Conservation (phyloP, 2,888 invertebrate species). For the Pristionchus mayeri region DNA sequence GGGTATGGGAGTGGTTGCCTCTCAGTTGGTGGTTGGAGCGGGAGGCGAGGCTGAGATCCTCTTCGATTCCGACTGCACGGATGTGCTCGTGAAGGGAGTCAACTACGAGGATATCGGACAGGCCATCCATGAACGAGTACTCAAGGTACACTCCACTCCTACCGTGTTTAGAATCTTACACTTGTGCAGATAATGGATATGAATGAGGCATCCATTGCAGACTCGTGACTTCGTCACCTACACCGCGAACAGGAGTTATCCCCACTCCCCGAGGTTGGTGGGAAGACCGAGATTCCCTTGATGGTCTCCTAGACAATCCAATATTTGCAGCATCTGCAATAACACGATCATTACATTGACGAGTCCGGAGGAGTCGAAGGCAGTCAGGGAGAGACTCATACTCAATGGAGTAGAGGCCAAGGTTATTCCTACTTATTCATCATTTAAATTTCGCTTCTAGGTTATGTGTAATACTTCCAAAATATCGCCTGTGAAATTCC, state of each 20-base stretch:
- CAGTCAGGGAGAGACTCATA: not conserved
- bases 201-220: not conserved
- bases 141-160: not conserved
- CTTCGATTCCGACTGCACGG: slow-evolving; percentile 16
- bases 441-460: too few species aligned
- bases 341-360: not conserved
- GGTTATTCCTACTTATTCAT: not conserved
- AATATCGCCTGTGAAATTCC: too few species aligned
- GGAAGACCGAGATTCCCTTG: not conserved
- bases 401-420: not conserved
- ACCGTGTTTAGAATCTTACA: not conserved
- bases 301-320: not conserved
- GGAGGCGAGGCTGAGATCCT: slow-evolving; percentile 14
- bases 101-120: not conserved
- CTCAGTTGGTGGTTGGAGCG: not conserved
- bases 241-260: not conserved
- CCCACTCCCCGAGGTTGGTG: not conserved
- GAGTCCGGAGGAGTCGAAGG: not conserved
- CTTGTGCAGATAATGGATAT: too few species aligned
- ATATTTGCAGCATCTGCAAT: not conserved
- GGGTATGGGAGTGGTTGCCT: too few species aligned
- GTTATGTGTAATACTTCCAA: too few species aligned
- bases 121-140: not conserved
- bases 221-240: not conserved
- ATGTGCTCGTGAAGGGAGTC: not conserved